phyloP scores from a whole-genome alignment of 2,113 vertebrate species.

The Dicrurus megarhynchus region DNA sequence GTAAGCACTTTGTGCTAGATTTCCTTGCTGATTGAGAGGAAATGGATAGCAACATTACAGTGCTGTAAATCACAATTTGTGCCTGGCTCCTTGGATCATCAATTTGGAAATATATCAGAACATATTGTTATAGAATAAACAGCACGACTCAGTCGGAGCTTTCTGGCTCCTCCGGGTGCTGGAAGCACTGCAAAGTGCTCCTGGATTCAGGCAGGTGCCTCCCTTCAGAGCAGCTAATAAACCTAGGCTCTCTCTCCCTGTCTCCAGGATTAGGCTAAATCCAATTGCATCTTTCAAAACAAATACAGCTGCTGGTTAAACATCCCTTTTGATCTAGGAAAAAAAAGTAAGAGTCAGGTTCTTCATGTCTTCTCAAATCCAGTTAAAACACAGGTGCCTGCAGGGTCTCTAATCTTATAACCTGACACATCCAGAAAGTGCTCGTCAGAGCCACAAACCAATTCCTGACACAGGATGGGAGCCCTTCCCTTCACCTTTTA shows the following conservation, averaged over 20 bases:
- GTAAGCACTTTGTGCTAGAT: not conserved
- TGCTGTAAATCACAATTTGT: constrained; percentile 7
- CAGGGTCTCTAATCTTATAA: not conserved
- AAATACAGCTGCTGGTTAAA: constrained; percentile 50
- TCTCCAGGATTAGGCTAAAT: constrained; percentile 27
- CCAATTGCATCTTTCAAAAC: constrained; percentile 48
- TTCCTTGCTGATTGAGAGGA: constrained; percentile 14
- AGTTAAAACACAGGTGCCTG: not conserved
- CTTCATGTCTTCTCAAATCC: not conserved
- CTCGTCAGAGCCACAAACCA: not conserved
- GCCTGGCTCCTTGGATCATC: not conserved
- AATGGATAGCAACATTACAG: not conserved
- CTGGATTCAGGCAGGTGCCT: not conserved
- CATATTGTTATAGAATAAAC: constrained; percentile 17
- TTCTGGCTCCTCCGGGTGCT: not conserved
- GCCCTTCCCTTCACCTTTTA: not conserved
- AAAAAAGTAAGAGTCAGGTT: not conserved
- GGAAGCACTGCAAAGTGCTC: not conserved
- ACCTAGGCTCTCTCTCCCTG: not conserved
- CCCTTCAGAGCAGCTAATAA: constrained; percentile 24
- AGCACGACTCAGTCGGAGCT: not conserved
- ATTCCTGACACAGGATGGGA: not conserved
- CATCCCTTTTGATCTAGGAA: not conserved
- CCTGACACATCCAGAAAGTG: not conserved
- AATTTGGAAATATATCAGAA: constrained; percentile 17